Base-by-base conservation (phyloP, 2,888 invertebrate species). In the Leptopterna dolabrata region DNA sequence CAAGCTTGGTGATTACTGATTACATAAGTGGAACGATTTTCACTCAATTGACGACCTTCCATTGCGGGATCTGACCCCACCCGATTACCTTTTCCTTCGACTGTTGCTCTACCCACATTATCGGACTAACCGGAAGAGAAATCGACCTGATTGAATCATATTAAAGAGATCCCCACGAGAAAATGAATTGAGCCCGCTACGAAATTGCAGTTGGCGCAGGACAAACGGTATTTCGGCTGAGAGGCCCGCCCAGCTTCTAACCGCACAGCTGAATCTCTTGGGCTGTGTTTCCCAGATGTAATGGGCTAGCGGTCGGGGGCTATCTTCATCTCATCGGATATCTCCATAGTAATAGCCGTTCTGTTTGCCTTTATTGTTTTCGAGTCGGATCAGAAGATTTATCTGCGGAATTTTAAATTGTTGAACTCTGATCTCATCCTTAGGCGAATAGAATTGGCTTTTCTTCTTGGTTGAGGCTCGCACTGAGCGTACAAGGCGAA, bases 321-420 rank as follows among this genome's bases (percentile, higher is more conserved):
- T 45, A 78, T 78, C 78, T 78, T 45, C 47, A 78, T 78, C 45
- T 24, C 63, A 24, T 24, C 63, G 63, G 63, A 63, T 63, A 63
- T 63, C 63, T 63, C 63, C 63, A 63, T 63, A 63, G 63, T 63
- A 63, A 63, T 63, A 45, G 41, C 43, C 43, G 45, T 78, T 45
- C 30, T 78, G 78, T 78, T 78, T 78, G 41, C 78, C 78, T 45
- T 78, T 45, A 78, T 78, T 78, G 78, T 78, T 78, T 78, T 45
- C 47, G 41, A 78, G n/a, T 76, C 76, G 27, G 19, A 16, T n/a
- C 11, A 6, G 27, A 24, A 27, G 78, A 78, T 78, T 78, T 78
- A 45, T 78, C 27, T 41, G 19, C 24, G 73, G 47, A 78, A 43
- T 78, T 29, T 45, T 41, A 45, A 45, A 45, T 41, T 45, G 27